These are phyloP conservation scores for Brachyistius frenatus DNA, from an alignment of 2,113 vertebrate species.

Conservation along the genomic window DNA sequence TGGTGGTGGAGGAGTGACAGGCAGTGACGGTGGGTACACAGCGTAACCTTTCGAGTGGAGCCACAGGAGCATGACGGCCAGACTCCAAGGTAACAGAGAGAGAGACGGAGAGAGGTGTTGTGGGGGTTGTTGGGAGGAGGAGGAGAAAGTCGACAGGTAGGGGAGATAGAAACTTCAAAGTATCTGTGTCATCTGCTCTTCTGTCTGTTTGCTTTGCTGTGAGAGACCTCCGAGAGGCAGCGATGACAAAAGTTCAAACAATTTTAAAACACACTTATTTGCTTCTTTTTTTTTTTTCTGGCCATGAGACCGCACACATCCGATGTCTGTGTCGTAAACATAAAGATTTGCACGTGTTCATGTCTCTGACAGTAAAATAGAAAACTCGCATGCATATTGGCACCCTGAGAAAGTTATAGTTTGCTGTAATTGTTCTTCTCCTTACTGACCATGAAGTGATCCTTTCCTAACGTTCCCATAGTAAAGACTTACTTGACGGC, in stretches of 20 bases:
- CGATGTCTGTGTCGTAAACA: not conserved
- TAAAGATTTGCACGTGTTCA: too few species aligned
- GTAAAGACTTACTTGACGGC: too few species aligned
- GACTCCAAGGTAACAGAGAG: constrained; percentile 78
- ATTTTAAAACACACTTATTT: constrained; percentile 25
- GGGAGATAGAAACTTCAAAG: constrained; percentile 69
- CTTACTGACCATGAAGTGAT: not conserved
- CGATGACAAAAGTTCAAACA: not conserved
- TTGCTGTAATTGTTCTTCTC: not conserved
- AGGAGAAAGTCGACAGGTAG: constrained; percentile 71
- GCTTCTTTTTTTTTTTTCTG: not conserved
- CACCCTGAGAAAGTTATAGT: too few species aligned
- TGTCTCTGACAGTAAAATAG: too few species aligned
- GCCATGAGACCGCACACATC: not conserved
- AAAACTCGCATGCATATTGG: too few species aligned
- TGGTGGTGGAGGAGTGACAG: constrained; percentile 73
- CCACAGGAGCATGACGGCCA: constrained; percentile 83
- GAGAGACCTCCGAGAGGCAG: constrained; percentile 30
- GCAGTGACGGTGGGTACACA: constrained; percentile 82
- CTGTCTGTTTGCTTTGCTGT: constrained; percentile 52
- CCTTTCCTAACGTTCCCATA: too few species aligned
- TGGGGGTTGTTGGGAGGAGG: constrained; percentile 59
- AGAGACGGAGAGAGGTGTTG: constrained; percentile 65
- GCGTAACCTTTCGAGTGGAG: constrained; percentile 82
- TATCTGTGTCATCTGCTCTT: constrained; percentile 69